Evolutionary conservation across 2,888 invertebrate genomes (phyloP).

Genomic region (Drosophila kuntzei): DNA sequence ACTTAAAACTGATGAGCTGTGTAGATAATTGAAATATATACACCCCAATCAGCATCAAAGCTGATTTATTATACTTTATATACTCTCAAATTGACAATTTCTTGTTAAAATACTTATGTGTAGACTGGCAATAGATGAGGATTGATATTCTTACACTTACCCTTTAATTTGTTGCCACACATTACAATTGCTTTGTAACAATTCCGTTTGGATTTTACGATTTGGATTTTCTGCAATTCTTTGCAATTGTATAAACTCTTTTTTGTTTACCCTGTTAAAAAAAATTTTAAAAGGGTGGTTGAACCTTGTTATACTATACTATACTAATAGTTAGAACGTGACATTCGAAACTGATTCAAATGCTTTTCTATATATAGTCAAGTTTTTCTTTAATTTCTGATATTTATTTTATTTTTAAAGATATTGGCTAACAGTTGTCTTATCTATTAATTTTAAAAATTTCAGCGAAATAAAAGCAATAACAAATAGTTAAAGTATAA

Average conservation of each 20-base stretch:
- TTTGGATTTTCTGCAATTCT: neutral
- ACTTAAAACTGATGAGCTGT: conserved; percentile 48
- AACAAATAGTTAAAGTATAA: too few relatives aligned
- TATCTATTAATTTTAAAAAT: too few relatives aligned
- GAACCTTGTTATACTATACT: too few relatives aligned
- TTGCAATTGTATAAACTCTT: conserved; percentile 12
- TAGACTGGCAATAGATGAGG: neutral
- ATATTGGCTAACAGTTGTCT: too few relatives aligned
- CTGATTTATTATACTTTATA: conserved; percentile 10
- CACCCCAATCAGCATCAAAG: conserved; percentile 5
- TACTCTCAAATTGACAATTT: conserved; percentile 19
- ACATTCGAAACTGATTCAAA: too few relatives aligned
- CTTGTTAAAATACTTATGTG: neutral
- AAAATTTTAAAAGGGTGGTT: neutral
- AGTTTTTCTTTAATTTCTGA: too few relatives aligned
- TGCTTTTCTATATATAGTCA: too few relatives aligned
- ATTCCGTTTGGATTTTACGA: conserved; percentile 10
- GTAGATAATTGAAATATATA: conserved; percentile 9
- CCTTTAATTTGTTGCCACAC: neutral
- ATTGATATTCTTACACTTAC: neutral
- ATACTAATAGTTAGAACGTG: too few relatives aligned
- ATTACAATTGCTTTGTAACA: neutral
- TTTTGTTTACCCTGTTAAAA: neutral
- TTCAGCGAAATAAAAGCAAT: too few relatives aligned
- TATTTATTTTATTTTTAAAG: neutral